Base-by-base conservation (phyloP, 2,888 invertebrate species). In the Apoda limacodes region DNA sequence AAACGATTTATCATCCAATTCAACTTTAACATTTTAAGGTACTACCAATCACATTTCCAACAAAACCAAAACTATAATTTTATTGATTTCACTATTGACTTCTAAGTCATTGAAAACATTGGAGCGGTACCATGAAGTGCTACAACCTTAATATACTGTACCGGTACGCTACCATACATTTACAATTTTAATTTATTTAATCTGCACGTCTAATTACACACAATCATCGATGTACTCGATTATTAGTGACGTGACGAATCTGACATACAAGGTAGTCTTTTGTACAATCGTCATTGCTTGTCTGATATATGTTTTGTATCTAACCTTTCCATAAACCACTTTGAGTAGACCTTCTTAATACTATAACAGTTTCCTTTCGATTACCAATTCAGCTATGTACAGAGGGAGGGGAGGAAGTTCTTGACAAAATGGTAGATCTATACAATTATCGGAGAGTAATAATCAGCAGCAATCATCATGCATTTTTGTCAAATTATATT, bases 211-310 rank as follows among this genome's bases (percentile, higher is more conserved):
- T 75, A 76, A 78, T 76, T 74, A 71, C 58, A 64, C 55, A 66
- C 65, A 66, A 72, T 68, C 66, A 55, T 55, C 58, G 45, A 50
- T 54, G 58, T 60, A 60, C 64, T 64, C 66, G 60, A 17, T 5
- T 6, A 60, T 52, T 57, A 48, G 45, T 62, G n/a, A n/a, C 57
- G 60, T 62, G 68, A 75, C 64, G 74, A 57, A 53, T 65, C 61
- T 64, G 62, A 70, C 69, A 67, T 54, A 64, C 71, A 71, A 76
- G 76, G 76, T 71, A 74, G 70, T 61, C 75, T 72, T 76, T 75
- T 75, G 69, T 74, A 53, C 50, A 54, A 57, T 55, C 69, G 60
- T 71, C 72, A 69, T 59, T 57, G 59, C 57, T 61, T 63, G 66
- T 65, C 67, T 62, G 68, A 52, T 58, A 46, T 52, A 40, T 65